phyloP scores from a whole-genome alignment of 2,797 vertebrate genomes.

The Euphonia xanthogaster region DNA sequence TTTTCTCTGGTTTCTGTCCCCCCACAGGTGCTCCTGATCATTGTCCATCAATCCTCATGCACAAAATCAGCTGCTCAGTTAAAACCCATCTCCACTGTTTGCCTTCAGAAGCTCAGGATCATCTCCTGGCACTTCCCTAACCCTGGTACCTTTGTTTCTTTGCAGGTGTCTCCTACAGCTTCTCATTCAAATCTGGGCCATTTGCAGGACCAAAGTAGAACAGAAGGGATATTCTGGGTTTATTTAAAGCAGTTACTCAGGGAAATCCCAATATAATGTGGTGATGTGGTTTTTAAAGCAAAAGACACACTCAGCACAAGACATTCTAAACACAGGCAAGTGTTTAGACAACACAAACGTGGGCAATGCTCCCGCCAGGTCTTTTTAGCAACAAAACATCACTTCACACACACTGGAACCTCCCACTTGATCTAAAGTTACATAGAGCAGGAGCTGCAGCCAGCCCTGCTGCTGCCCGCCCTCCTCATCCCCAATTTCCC shows the following conservation, averaged over 20 bases:
- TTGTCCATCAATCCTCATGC: neutral
- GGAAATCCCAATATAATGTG: accelerated
- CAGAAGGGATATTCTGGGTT: neutral
- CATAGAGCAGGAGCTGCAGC: neutral
- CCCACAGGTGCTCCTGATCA: neutral
- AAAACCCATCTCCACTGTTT: neutral
- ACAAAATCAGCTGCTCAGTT: neutral
- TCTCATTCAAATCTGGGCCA: neutral
- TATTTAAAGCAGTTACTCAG: neutral
- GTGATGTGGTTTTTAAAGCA: neutral
- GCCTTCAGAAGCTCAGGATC: neutral
- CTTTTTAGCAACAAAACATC: neutral
- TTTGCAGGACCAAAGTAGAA: neutral
- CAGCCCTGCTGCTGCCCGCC: neutral
- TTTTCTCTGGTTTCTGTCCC: neutral
- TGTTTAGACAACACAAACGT: neutral
- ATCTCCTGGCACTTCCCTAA: neutral
- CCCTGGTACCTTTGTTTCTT: neutral
- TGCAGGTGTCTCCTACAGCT: neutral
- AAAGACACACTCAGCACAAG: neutral
- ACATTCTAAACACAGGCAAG: too few relatives aligned
- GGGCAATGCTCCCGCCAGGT: neutral
- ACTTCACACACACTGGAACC: neutral
- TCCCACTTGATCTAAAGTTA: neutral
- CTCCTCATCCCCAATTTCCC: neutral